A percentile compares a stretch with the other conserved stretches of the same genome.
phyloP scores from a whole-genome alignment of 2,797 vertebrate species.

The Choloepus didactylus region DNA sequence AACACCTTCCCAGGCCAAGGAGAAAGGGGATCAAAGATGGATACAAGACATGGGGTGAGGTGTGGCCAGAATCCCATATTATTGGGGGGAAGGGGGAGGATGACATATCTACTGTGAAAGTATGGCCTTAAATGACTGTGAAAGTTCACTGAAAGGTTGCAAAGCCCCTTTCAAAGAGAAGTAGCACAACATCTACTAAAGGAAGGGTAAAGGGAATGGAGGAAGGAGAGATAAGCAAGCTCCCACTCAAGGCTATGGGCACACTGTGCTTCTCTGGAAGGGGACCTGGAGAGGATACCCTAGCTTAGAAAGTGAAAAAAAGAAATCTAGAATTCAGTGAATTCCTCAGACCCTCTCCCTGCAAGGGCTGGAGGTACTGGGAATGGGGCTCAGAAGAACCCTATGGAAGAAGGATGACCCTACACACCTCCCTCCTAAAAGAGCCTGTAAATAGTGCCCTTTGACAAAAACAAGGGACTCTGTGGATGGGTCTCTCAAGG shows the following conservation, averaged over 20 bases:
- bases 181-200: neutral
- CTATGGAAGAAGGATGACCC: neutral
- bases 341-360: neutral
- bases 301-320: neutral
- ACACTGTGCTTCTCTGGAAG: neutral
- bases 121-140: neutral
- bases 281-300: neutral
- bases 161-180: conserved; percentile 45
- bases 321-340: neutral
- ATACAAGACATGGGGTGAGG: neutral
- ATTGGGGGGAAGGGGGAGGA: accelerated
- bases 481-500: neutral
- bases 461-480: neutral
- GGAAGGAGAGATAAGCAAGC: neutral
- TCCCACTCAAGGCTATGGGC: neutral
- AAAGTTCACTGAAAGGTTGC: neutral
- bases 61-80: neutral
- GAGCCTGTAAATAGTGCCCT: neutral
- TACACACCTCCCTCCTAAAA: neutral
- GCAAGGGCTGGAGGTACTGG: neutral
- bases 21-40: neutral
- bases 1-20: neutral
- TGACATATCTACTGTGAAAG: neutral
- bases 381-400: neutral
- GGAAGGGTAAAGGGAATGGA: neutral